Percentiles rank a stretch among this genome's conserved stretches.
These are phyloP conservation scores for Athripsodes cinereus DNA, from an alignment of 2,888 invertebrate species.

Conservation along the genomic window DNA sequence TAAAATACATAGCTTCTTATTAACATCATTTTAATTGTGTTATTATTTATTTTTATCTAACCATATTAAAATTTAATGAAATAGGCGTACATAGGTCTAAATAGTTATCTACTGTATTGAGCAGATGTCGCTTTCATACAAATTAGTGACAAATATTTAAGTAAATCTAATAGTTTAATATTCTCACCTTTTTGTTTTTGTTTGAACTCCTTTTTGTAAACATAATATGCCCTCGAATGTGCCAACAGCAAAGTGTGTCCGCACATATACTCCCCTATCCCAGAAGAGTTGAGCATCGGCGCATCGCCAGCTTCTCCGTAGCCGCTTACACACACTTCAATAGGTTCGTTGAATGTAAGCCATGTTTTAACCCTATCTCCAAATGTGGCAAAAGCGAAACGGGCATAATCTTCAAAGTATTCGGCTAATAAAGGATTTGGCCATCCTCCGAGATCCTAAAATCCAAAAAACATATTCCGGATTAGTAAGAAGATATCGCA, in stretches of 20 bases:
- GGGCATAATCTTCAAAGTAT: slow-evolving; percentile 53
- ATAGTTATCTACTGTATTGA: background rate
- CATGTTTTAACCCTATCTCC: slow-evolving; percentile 48
- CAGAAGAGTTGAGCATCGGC: slow-evolving; percentile 38
- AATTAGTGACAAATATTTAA: background rate
- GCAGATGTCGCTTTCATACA: background rate
- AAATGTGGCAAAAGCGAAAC: slow-evolving; percentile 43
- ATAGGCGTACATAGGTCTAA: background rate
- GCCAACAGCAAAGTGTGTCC: slow-evolving; percentile 50
- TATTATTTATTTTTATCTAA: background rate
- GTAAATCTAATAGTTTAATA: no score
- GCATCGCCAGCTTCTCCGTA: slow-evolving; percentile 37
- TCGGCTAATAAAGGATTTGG: slow-evolving; percentile 46
- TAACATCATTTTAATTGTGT: background rate
- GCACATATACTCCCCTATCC: slow-evolving; percentile 49
- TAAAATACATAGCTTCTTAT: no score
- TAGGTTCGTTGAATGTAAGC: slow-evolving; percentile 56
- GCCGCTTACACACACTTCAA: slow-evolving; percentile 37
- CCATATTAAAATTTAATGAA: background rate
- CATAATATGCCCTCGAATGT: slow-evolving; percentile 46
- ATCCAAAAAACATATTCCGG: no score
- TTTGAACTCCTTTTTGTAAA: slow-evolving; percentile 35
- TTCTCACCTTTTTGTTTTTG: background rate
- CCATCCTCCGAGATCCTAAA: slow-evolving; percentile 56
- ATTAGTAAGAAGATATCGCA: no score